Base-by-base conservation (phyloP, 2,797 vertebrate species). In the Takifugu rubripes region DNA sequence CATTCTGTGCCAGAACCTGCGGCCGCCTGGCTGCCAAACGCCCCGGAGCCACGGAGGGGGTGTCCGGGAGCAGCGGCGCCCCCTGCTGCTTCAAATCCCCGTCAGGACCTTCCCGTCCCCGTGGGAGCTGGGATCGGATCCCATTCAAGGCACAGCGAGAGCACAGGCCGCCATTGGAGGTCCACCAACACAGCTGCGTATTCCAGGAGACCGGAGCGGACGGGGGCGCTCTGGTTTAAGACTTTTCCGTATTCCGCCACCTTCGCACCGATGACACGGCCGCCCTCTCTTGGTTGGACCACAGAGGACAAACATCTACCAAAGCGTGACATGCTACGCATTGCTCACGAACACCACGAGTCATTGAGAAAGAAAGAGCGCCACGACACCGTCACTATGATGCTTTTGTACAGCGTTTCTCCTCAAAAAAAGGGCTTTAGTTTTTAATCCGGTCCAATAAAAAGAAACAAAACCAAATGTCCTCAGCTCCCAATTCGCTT, bases 1-100 rank as follows among this genome's bases (percentile, higher is more conserved):
- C 83, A 85, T 84, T 86, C 83, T 74, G 72, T 56, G 59, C 56
- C 78, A 59, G 54, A 68, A 40, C 52, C 11, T 25, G 70, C 51
- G 66, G 69, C 81, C 56, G 72, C 74, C 64, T 61, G 0, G 21
- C 61, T 45, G 54, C 53, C 54, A 65, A 66, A 61, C 45, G 43
- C 49, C 27, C 59, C 52, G 29, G 47, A 63, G 54, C 43, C 59
- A 64, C 54, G 25, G 53, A 12, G 62, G 53, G 49, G 31, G 61
- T 47, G 53, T 68, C 54, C 48, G 5, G 58, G 53, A 17, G 33
- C 60, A 36, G 64, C 62, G 61, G 48, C 0, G 40, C 45, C 47
- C 60, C 51, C 50, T 51, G 58, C 63, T 48, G 68, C 66, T 61
- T 57, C 43, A 69, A 67, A 67, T 72, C 66, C 60, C 57, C 54